A percentile compares a stretch with the other conserved stretches of the same genome.
Evolutionary conservation across 2,797 vertebrate genomes (phyloP).

Genomic region (Cirrhinus mrigala): DNA sequence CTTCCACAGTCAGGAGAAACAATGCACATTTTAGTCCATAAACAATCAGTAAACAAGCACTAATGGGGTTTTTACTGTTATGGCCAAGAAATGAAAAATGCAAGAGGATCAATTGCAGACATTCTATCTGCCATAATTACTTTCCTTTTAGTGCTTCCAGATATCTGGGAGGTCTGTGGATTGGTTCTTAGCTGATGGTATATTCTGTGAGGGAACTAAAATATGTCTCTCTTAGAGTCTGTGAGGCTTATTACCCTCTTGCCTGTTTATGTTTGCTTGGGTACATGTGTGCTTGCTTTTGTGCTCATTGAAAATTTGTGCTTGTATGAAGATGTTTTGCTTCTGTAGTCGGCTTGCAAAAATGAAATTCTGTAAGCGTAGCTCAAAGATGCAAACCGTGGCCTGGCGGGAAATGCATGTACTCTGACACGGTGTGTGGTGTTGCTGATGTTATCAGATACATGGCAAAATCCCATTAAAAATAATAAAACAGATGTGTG

Average conservation of each 20-base stretch:
- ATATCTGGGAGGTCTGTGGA: conserved; percentile 65
- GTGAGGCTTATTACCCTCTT: conserved; percentile 9
- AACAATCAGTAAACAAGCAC: conserved; percentile 69
- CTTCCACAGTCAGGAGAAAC: conserved; percentile 58
- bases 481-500: conserved; percentile 23
- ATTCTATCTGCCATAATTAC: conserved; percentile 74
- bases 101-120: conserved; percentile 69
- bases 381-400: neutral
- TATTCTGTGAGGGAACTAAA: conserved; percentile 25
- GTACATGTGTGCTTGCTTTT: conserved; percentile 1
- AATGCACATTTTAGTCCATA: conserved; percentile 60
- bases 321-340: conserved; percentile 25
- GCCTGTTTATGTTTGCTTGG: conserved; percentile 14
- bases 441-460: conserved; percentile 13
- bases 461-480: conserved; percentile 8
- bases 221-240: conserved; percentile 30
- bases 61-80: conserved; percentile 73
- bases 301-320: neutral
- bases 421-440: neutral
- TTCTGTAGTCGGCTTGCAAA: conserved; percentile 9
- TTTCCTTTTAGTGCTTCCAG: conserved; percentile 65
- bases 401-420: neutral
- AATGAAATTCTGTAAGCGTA: neutral
- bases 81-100: conserved; percentile 70
- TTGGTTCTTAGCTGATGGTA: conserved; percentile 33